Percentiles rank a stretch among this genome's conserved stretches.
phyloP scores from a whole-genome alignment of 2,113 vertebrate species.

The Tympanuchus pallidicinctus region DNA sequence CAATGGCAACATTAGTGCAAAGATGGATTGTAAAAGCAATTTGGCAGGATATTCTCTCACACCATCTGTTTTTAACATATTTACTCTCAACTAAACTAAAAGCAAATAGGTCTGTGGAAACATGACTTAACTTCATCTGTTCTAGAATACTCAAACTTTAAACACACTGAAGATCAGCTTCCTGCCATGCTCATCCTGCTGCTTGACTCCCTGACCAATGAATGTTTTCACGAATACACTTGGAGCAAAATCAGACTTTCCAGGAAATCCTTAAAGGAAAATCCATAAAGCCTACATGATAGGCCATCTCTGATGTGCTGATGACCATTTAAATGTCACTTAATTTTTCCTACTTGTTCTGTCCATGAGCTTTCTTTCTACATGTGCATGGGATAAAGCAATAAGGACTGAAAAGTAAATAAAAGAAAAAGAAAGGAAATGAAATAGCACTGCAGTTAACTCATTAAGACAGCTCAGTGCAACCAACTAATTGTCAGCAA shows the following conservation, averaged over 20 bases:
- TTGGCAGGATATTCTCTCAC: conserved; percentile 7
- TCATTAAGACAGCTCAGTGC: not conserved
- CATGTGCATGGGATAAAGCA: not conserved
- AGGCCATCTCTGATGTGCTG: not conserved
- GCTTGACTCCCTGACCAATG: not conserved
- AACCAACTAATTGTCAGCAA: not conserved
- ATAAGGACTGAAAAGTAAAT: not conserved
- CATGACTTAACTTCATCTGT: not conserved
- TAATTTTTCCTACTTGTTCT: not conserved
- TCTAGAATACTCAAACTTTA: not conserved
- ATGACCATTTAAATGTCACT: not conserved
- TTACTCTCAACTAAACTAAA: not conserved
- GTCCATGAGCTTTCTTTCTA: not conserved
- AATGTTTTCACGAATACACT: not conserved
- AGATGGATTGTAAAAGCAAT: not conserved
- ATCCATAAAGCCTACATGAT: not conserved
- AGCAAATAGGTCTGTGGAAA: not conserved
- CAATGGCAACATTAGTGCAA: not conserved
- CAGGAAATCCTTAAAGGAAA: conserved; percentile 2
- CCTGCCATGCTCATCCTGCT: not conserved
- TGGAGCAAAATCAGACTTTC: not conserved
- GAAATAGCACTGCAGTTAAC: not conserved
- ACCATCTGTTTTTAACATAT: conserved; percentile 41
- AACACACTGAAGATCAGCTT: not conserved
- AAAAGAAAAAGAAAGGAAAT: not conserved